Evolutionary conservation across 2,888 invertebrate species (phyloP).

Genomic region (Coleophora flavipennella): DNA sequence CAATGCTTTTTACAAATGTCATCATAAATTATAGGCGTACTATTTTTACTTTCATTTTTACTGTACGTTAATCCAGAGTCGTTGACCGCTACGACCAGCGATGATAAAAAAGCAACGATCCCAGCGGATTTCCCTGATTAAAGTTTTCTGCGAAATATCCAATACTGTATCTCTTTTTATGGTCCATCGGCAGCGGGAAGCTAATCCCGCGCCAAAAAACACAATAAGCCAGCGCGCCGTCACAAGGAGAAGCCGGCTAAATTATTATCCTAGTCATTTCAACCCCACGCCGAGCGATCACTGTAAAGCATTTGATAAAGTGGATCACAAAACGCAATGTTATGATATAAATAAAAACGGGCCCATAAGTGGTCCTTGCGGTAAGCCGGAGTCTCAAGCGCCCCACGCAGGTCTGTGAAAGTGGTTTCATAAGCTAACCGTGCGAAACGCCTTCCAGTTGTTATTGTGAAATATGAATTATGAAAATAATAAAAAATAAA

Average conservation of each 20-base stretch:
- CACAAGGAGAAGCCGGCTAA: conserved; percentile 46
- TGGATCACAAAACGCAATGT: conserved; percentile 64
- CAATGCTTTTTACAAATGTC: too few relatives aligned
- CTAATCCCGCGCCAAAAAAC: conserved; percentile 63
- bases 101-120: too few relatives aligned
- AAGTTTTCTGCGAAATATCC: conserved; percentile 30
- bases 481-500: conserved; percentile 72
- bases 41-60: too few relatives aligned
- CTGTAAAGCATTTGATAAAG: conserved; percentile 68
- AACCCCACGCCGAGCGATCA: conserved; percentile 56
- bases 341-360: conserved; percentile 64
- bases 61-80: too few relatives aligned
- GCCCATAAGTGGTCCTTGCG: conserved; percentile 63
- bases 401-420: conserved; percentile 33
- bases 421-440: conserved; percentile 67
- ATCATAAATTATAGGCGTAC: too few relatives aligned
- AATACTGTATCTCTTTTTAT: conserved; percentile 45
- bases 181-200: conserved; percentile 40
- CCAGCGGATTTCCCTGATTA: conserved; percentile 23
- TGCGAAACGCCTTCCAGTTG: conserved; percentile 71
- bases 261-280: conserved; percentile 61
- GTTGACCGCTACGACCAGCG: too few relatives aligned
- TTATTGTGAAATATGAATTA: conserved; percentile 71
- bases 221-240: conserved; percentile 55
- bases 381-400: conserved; percentile 44